These are phyloP conservation scores for Harlomillsia oculata DNA, from an alignment of 1,140 invertebrate genomes.

Conservation along the genomic window DNA sequence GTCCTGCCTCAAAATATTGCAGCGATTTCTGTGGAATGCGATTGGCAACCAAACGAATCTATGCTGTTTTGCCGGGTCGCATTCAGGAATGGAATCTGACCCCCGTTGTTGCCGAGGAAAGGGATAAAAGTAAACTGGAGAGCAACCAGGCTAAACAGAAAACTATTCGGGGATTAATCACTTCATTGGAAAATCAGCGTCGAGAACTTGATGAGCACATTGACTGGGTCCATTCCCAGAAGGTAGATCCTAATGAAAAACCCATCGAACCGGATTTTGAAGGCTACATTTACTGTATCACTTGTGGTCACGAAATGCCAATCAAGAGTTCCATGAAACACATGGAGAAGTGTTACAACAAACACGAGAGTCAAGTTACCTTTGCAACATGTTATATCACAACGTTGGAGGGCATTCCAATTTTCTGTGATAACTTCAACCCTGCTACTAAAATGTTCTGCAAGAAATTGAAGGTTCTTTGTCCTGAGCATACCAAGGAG, in stretches of 20 bases:
- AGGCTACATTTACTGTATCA: constrained; percentile 86
- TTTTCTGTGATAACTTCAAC: constrained; percentile 98
- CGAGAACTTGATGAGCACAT: constrained; percentile 60
- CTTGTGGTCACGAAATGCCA: constrained; percentile 88
- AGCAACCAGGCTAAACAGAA: constrained; percentile 16
- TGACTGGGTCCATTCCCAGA: constrained; percentile 57
- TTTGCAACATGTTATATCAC: constrained; percentile 92
- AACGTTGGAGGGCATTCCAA: constrained; percentile 76
- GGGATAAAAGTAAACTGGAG: constrained; percentile 16
- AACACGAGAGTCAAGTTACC: constrained; percentile 94
- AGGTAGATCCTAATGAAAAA: constrained; percentile 52
- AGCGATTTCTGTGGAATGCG: constrained; percentile 85
- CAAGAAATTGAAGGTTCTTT: constrained; percentile 85
- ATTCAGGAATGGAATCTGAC: constrained; percentile 90
- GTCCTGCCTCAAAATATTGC: constrained; percentile 86
- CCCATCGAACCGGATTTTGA: constrained; percentile 60
- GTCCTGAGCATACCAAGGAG: constrained; percentile 96
- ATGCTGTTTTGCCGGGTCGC: constrained; percentile 77
- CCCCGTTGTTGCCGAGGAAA: constrained; percentile 72
- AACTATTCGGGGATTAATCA: constrained; percentile 57
- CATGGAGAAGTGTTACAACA: constrained; percentile 92
- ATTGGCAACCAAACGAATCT: constrained; percentile 75
- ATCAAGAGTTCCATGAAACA: constrained; percentile 79
- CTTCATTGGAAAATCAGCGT: constrained; percentile 65
- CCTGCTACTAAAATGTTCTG: constrained; percentile 83